Evolutionary conservation across 2,888 invertebrate species (phyloP).

Genomic region (Drosophila formosana): DNA sequence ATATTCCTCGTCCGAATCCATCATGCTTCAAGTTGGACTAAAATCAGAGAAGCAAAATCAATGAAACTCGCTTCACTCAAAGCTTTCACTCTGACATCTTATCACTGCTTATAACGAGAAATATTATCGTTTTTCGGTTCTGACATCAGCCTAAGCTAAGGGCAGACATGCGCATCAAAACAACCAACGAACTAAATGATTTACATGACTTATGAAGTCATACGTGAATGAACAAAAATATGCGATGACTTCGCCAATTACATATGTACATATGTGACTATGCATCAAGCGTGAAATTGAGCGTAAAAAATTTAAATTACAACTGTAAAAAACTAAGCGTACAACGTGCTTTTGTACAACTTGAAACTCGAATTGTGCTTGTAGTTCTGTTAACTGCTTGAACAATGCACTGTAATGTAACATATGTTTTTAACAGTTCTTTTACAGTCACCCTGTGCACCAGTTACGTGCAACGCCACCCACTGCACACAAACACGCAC

Average conservation of each 20-base stretch:
- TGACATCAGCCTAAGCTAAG: constrained; percentile 40
- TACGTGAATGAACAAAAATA: constrained; percentile 11
- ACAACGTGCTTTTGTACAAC: neutral
- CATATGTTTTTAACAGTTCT: constrained; percentile 5
- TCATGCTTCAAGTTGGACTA: too few relatives aligned
- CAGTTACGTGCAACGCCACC: constrained; percentile 38
- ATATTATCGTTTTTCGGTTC: too few relatives aligned
- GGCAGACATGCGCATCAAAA: constrained; percentile 76
- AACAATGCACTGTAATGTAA: constrained; percentile 13
- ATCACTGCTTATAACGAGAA: too few relatives aligned
- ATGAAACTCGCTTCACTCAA: too few relatives aligned
- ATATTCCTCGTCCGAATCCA: too few relatives aligned
- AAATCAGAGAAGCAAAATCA: too few relatives aligned
- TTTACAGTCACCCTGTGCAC: constrained; percentile 46
- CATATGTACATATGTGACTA: too few relatives aligned
- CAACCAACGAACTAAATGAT: constrained; percentile 13
- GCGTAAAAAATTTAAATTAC: neutral
- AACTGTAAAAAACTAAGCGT: neutral
- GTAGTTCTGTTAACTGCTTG: neutral
- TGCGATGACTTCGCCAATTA: neutral
- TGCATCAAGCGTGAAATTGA: neutral
- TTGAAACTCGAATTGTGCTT: neutral
- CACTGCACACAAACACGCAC: constrained; percentile 16
- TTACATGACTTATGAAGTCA: constrained; percentile 13
- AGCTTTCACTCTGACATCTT: too few relatives aligned